Evolutionary conservation across 2,797 vertebrate species (phyloP), one percentile per base, ranked within the genome.

Genomic region (Epinephelus malabaricus): DNA sequence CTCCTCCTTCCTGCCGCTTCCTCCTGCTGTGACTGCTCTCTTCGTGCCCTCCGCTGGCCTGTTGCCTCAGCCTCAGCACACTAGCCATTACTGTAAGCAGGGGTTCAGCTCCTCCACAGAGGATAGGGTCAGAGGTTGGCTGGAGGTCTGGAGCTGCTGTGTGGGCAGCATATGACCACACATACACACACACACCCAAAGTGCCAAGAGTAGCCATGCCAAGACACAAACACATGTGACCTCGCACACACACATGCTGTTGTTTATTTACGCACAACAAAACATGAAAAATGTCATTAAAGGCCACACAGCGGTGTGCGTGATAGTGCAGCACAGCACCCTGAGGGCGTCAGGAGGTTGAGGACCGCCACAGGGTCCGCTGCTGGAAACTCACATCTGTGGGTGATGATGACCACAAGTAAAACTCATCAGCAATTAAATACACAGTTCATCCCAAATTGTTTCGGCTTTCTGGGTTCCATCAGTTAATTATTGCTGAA

Each of bases 251-350:
- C 82, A 66, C 76, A 78, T 1, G 66, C 83, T 70, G 85, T 89
- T 70, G 85, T 89, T 88, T 92, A 90, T 89, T 83, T 83, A 83
- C 86, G 80, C 89, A 84, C 85, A 90, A 73, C 88, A 83, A 90
- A 90, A 82, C 83, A 45, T 62, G 76, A 91, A 82, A 94, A 96
- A 96, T 95, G 95, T 95, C 95, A 89, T 91, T 95, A 95, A 96
- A 96, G 94, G 95, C 95, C 95, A 96, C 87, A 76, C 92, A 89
- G 92, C 79, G 71, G 91, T 89, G 92, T 86, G 85, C 92, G 87
- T 95, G 94, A 94, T 90, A 92, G 94, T 91, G 92, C 93, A 93
- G 87, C 54, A 21, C 50, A 59, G 81, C 81, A 78, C 91, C 94
- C 92, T 21, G 76, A 81, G 91, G 94, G 86, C 71, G 70, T 76